Base-by-base conservation (phyloP, 92 coral and sea anemone species). In the Umimayanthus kanabou region DNA sequence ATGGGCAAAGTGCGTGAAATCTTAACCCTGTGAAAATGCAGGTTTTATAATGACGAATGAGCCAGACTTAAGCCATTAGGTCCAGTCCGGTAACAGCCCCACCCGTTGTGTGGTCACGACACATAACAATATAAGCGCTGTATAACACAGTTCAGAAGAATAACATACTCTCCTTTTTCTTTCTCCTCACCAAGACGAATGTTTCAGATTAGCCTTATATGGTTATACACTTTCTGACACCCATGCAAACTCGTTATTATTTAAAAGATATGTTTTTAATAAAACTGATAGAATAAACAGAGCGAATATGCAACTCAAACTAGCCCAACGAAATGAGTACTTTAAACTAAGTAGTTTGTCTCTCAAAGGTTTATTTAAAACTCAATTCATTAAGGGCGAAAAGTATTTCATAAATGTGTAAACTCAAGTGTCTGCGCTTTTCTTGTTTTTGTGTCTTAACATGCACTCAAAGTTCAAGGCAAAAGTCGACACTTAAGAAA, bases 1-100 rank as follows among this genome's bases (percentile, higher is more conserved):
- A 3, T 28, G 45, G 26, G 79, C 53, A 75, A 75, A 75, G 49
- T 75, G 79, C 29, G 79, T 75, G 79, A 75, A 33, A 39, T 39
- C 25, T 73, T 73, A 53, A 53, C 77, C 40, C 20, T 6, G 39
- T 14, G 77, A 73, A 73, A 29, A 73, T 73, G 22, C 77, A 9
- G 77, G 77, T 3, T 73, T 29, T 30, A 15, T 4, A 75, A 33
- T 25, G 47, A 43, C 45, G 45, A 61, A 61, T 18, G 69, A 61
- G 5, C 25, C 79, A 20, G 79, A 75, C 79, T 5, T 75, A 75
- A 75, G 53, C 79, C 25, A 43, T 75, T 75, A 2, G 10, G 79
- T 15, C 78, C 77, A 6, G 77, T 30, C 77, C 30, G 23, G 40
- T 73, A 7, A 11, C 22, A n/a, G 30, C 53, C 79, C 11, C 49